A percentile compares a stretch with the other conserved stretches of the same genome.
Evolutionary conservation across 2,113 vertebrate species (phyloP).

Genomic region (Pitta sordida): DNA sequence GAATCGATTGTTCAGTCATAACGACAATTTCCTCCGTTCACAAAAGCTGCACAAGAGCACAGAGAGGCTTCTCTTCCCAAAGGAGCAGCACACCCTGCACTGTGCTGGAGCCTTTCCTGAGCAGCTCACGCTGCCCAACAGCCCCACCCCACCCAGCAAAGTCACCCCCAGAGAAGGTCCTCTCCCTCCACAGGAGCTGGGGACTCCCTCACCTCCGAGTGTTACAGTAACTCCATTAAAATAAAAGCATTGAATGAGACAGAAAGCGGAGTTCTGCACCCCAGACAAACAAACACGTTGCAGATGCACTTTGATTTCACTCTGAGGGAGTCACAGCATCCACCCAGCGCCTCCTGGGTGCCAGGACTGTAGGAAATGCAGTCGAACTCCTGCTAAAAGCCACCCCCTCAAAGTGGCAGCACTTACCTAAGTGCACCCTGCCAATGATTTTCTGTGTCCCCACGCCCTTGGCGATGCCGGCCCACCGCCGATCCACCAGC

Average conservation of each 20-base stretch:
- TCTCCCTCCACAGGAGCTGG: neutral
- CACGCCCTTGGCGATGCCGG: conserved; percentile 95
- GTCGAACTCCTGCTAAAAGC: neutral
- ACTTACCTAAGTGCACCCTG: conserved; percentile 92
- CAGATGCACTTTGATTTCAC: neutral
- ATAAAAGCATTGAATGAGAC: neutral
- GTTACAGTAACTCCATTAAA: neutral
- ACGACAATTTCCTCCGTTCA: neutral
- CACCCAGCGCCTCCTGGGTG: neutral
- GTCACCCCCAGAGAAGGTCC: rapidly evolving
- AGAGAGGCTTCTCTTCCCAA: neutral
- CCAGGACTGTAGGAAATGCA: neutral
- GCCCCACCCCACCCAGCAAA: neutral
- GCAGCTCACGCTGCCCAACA: neutral
- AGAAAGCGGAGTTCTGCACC: neutral
- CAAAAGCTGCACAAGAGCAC: neutral
- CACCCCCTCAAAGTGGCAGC: neutral
- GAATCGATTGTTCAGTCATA: neutral
- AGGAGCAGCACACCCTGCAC: neutral
- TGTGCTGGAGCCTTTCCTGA: neutral
- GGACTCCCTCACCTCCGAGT: neutral
- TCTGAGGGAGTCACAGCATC: neutral
- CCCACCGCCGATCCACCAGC: conserved; percentile 95
- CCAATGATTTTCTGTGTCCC: conserved; percentile 98
- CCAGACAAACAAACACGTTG: rapidly evolving